Evolutionary conservation across 2,888 invertebrate genomes (phyloP).

Genomic region (Sesia bembeciformis): DNA sequence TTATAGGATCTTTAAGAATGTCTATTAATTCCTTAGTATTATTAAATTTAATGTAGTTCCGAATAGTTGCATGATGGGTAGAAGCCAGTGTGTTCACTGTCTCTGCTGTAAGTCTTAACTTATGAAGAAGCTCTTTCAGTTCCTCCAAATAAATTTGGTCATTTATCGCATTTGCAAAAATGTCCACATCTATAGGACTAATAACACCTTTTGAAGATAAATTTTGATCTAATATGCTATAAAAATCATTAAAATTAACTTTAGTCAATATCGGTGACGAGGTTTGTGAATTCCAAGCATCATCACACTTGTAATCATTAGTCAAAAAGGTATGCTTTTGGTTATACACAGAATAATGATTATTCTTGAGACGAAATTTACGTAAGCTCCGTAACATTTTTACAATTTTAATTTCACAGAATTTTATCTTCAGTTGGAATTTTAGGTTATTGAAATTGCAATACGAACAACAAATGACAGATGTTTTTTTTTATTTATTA

Average conservation of each 20-base stretch:
- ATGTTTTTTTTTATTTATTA: too few relatives aligned
- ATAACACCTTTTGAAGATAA: constrained; percentile 76
- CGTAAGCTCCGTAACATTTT: constrained; percentile 16
- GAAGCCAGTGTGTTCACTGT: constrained; percentile 83
- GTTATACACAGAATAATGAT: constrained; percentile 10
- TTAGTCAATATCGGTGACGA: constrained; percentile 76
- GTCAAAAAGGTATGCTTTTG: constrained; percentile 76
- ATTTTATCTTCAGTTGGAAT: too few relatives aligned
- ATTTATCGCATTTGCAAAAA: constrained; percentile 81
- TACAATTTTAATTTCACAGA: background rate
- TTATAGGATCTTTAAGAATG: constrained; percentile 85
- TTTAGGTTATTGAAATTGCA: too few relatives aligned
- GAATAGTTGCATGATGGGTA: constrained; percentile 86
- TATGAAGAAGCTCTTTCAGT: constrained; percentile 80
- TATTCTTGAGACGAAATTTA: constrained; percentile 17
- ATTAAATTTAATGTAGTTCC: constrained; percentile 71
- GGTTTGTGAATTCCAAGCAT: constrained; percentile 80
- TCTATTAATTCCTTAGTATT: constrained; percentile 78
- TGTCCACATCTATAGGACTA: constrained; percentile 87
- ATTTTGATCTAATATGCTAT: constrained; percentile 79
- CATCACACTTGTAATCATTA: constrained; percentile 81
- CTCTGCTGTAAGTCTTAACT: constrained; percentile 81
- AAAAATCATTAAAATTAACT: constrained; percentile 80
- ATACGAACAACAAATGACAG: too few relatives aligned
- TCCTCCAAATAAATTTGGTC: constrained; percentile 78